Evolutionary conservation across 2,888 invertebrate species (phyloP), one percentile per base, ranked within the genome.

Genomic region (Plusia festucae): DNA sequence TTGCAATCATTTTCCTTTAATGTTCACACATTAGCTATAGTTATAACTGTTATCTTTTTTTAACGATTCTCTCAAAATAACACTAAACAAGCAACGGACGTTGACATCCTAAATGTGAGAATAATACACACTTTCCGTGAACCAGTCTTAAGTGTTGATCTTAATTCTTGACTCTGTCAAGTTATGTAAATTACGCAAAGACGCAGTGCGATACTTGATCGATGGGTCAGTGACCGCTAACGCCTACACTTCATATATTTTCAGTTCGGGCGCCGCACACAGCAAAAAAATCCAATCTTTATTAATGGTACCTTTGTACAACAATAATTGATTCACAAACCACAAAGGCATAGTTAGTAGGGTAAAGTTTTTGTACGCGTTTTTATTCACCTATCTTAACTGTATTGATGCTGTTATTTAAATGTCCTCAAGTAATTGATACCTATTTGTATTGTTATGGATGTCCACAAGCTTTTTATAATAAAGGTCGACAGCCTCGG

Each of bases 171-270:
- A 86, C 82, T 90, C 86, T 91, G 92, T 91, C 91, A 88, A 91
- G 93, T 94, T 95, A 95, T 95, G 94, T 93, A 92, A 95, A 95
- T 95, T 89, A 90, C 82, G 86, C 86, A 87, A 89, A 91, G 87
- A 89, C 85, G 78, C 82, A 88, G 90, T 91, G 91, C 88, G 85
- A 92, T 91, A 92, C 88, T 87, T 90, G 88, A 90, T 93, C 86
- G 82, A 88, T 88, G 84, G 93, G 91, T 94, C 93, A 85, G 70
- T 88, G 93, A 93, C 93, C 93, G 83, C 79, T 73, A 77, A 78
- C 87, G 84, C 91, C 93, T 84, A 92, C 91, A 81, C 86, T 76
- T 77, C 73, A 76, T 62, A 79, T 60, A 71, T 78, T 86, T 85
- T 84, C 82, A 88, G 84, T 82, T 83, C 80, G 76, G 87, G 79